Percentiles rank a stretch among this genome's conserved stretches.
Evolutionary conservation across 2,888 invertebrate genomes (phyloP).

Genomic region (Eupsilia transversa): DNA sequence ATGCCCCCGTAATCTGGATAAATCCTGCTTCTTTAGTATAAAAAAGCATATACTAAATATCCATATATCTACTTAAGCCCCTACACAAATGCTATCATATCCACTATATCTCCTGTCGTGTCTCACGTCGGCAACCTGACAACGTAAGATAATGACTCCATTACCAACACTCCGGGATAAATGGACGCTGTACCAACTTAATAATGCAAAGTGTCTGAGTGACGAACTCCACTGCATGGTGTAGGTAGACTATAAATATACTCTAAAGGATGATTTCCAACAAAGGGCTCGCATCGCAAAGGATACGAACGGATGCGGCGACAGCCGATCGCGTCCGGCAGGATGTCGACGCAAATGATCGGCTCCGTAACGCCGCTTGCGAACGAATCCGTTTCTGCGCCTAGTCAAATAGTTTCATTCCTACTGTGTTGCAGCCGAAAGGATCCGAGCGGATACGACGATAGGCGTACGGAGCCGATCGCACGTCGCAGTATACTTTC

Average conservation of each 20-base stretch:
- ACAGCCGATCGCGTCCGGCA: too few species aligned
- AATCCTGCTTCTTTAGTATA: background rate
- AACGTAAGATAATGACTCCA: slow-evolving; percentile 43
- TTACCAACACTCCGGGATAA: slow-evolving; percentile 54
- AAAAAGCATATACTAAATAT: background rate
- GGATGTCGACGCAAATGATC: too few species aligned
- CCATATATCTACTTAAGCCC: background rate
- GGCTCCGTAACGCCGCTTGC: too few species aligned
- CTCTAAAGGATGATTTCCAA: too few species aligned
- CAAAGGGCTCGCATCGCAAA: too few species aligned
- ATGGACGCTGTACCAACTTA: slow-evolving; percentile 52
- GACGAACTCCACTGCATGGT: slow-evolving; percentile 25
- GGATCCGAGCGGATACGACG: too few species aligned
- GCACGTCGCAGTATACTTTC: too few species aligned
- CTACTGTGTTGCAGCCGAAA: too few species aligned
- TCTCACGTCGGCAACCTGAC: slow-evolving; percentile 22
- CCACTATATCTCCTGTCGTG: background rate
- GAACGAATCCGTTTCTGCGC: too few species aligned
- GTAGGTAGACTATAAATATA: background rate
- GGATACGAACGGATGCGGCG: too few species aligned
- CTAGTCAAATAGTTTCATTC: too few species aligned
- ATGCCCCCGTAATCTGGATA: background rate
- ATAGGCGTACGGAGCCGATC: too few species aligned
- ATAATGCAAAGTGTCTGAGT: slow-evolving; percentile 56
- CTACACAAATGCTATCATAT: background rate